Percentiles rank a stretch among this genome's conserved stretches.
Evolutionary conservation across 2,797 vertebrate genomes (phyloP).

Genomic region (Micrastur ruficollis): DNA sequence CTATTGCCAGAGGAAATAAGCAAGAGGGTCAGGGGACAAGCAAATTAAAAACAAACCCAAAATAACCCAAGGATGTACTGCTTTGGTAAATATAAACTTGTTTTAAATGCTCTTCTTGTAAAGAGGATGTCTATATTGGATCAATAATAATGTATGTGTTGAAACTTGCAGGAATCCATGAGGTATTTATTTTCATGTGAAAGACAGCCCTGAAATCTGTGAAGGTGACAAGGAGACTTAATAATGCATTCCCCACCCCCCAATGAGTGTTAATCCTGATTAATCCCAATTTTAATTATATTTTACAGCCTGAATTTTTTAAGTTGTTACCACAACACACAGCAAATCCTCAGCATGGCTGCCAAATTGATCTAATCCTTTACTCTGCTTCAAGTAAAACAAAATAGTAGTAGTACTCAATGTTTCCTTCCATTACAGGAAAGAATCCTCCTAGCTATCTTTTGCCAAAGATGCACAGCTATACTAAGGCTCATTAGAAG

Average conservation of each 20-base stretch:
- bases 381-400: background rate
- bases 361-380: constrained; percentile 34
- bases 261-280: constrained; percentile 54
- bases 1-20: constrained; percentile 50
- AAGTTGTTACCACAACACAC: constrained; percentile 54
- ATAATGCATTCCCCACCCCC: constrained; percentile 54
- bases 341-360: constrained; percentile 14
- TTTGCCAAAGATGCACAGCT: background rate
- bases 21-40: constrained; percentile 32
- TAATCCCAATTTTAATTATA: constrained; percentile 58
- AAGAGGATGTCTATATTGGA: background rate
- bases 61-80: constrained; percentile 56
- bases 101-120: background rate
- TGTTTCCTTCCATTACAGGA: background rate
- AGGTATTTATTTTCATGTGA: background rate
- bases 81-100: constrained; percentile 24
- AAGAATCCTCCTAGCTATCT: background rate
- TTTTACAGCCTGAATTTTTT: constrained; percentile 28
- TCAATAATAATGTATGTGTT: background rate
- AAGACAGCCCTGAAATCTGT: background rate
- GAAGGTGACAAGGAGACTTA: background rate
- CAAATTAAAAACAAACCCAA: constrained; percentile 56
- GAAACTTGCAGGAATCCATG: background rate
- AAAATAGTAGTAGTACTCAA: background rate
- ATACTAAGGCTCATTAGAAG: background rate